Evolutionary conservation across 1,140 invertebrate genomes (phyloP).

Genomic region (Microplitis demolitor): DNA sequence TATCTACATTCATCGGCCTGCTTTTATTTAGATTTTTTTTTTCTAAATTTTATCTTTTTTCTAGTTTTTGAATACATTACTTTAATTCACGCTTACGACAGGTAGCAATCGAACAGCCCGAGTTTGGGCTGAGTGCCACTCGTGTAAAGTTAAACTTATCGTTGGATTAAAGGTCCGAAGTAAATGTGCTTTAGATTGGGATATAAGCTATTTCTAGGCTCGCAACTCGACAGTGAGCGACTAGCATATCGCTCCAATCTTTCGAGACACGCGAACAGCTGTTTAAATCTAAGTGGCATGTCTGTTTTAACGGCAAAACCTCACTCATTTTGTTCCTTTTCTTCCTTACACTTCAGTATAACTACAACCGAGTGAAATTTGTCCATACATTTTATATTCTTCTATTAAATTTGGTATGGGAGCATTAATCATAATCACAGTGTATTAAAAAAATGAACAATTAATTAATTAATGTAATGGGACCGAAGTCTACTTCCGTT

Average conservation of each 20-base stretch:
- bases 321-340: too few relatives aligned
- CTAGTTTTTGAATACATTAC: neutral
- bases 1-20: constrained; percentile 31
- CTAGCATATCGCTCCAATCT: neutral
- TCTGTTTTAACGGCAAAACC: neutral
- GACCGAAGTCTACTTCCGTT: too few relatives aligned
- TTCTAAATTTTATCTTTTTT: neutral
- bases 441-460: too few relatives aligned
- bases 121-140: constrained; percentile 17
- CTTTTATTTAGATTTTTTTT: too few relatives aligned
- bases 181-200: constrained; percentile 1
- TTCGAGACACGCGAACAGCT: neutral
- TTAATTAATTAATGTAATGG: too few relatives aligned
- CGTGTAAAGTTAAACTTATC: constrained; percentile 26
- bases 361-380: too few relatives aligned
- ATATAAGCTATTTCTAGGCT: neutral
- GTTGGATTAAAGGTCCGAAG: constrained; percentile 24
- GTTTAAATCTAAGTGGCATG: neutral
- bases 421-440: too few relatives aligned
- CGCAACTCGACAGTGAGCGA: neutral
- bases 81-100: constrained; percentile 12
- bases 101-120: constrained; percentile 4
- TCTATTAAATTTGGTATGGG: too few relatives aligned
- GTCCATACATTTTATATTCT: neutral
- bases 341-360: too few relatives aligned